Conservation (phyloP, 1,140 invertebrate genomes). For the Pachyrhynchus sulphureomaculatus region DNA sequence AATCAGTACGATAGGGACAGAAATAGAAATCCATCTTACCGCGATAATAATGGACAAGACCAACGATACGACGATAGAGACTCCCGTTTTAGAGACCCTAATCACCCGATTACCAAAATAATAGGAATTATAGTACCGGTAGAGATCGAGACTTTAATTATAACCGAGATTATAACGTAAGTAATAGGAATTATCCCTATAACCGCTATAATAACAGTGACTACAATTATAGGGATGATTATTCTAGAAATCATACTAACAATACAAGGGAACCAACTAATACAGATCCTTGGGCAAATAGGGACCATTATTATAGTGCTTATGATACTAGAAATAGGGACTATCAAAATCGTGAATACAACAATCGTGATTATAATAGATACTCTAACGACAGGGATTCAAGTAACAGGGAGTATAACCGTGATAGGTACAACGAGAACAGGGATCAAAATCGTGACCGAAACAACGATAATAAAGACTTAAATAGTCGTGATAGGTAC, state of each 20-base stretch:
- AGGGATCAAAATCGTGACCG: conserved; percentile 11
- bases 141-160: background rate
- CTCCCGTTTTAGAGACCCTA: conserved; percentile 1
- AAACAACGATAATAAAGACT: background rate
- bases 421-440: background rate
- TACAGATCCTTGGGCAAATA: background rate
- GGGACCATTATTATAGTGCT: background rate
- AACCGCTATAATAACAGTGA: background rate
- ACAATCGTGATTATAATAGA: background rate
- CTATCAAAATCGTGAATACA: background rate
- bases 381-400: background rate
- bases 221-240: background rate
- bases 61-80: conserved; percentile 8
- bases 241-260: background rate
- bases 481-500: conserved; percentile 6
- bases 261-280: background rate
- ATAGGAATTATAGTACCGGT: background rate
- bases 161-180: background rate
- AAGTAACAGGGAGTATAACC: background rate
- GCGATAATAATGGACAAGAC: background rate
- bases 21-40: conserved; percentile 6
- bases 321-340: background rate
- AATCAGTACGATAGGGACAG: no score
- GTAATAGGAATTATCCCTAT: no score
- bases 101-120: conserved; percentile 4